These are phyloP conservation scores for Bruchidius siliquastri DNA, from an alignment of 2,888 invertebrate genomes.

Conservation along the genomic window DNA sequence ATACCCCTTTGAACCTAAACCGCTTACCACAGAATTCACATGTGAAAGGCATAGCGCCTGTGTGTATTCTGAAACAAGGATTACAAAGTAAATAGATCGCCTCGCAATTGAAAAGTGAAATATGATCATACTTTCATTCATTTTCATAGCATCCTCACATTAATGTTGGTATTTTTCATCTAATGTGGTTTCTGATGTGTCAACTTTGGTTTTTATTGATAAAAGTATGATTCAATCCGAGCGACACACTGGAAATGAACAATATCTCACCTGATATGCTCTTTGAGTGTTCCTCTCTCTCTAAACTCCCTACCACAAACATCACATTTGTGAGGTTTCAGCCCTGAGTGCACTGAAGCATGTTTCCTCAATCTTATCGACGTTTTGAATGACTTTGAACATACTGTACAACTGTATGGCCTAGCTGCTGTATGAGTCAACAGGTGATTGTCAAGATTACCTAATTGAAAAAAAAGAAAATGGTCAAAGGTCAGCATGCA, in stretches of 20 bases:
- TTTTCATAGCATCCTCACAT: too few species aligned
- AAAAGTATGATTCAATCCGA: too few species aligned
- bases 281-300: conserved; percentile 66
- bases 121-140: too few species aligned
- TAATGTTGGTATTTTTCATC: too few species aligned
- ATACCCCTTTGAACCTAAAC: conserved; percentile 71
- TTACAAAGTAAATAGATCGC: too few species aligned
- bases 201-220: too few species aligned
- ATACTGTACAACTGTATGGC: conserved; percentile 50
- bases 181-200: too few species aligned
- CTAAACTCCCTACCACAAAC: conserved; percentile 60
- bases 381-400: conserved; percentile 56
- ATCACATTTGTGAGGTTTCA: conserved; percentile 58
- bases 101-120: too few species aligned
- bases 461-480: conserved; percentile 2
- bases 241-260: background rate
- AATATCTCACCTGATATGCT: conserved; percentile 47
- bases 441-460: conserved; percentile 54
- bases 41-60: conserved; percentile 72
- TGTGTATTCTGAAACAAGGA: conserved; percentile 66
- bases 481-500: too few species aligned
- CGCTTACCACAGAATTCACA: conserved; percentile 72
- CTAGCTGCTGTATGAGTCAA: conserved; percentile 52
- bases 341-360: conserved; percentile 54
- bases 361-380: conserved; percentile 53